Evolutionary conservation across 2,113 vertebrate species (phyloP).

Genomic region (Tinamus guttatus): DNA sequence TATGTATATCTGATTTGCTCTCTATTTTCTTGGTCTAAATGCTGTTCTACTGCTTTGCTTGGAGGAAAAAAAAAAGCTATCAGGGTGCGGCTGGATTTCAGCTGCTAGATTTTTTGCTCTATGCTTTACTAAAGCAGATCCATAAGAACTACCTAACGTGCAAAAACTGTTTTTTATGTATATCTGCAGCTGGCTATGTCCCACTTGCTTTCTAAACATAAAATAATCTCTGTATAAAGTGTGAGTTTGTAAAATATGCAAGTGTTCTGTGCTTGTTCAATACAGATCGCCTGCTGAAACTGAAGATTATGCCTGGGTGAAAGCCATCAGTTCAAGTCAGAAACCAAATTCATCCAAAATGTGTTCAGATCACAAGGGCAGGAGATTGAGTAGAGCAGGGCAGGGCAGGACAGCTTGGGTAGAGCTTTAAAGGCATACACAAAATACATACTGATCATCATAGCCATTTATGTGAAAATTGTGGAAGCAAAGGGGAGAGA

Average conservation of each 20-base stretch:
- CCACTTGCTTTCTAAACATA: constrained; percentile 78
- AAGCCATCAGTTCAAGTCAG: constrained; percentile 16
- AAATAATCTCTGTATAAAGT: constrained; percentile 81
- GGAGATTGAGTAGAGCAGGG: not conserved
- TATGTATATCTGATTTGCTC: constrained; percentile 63
- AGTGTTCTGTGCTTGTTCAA: constrained; percentile 66
- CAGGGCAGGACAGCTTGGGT: not conserved
- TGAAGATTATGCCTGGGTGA: constrained; percentile 38
- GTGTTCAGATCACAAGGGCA: not conserved
- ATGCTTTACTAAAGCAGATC: constrained; percentile 31
- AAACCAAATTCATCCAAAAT: not conserved
- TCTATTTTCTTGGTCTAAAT: constrained; percentile 38
- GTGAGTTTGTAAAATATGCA: constrained; percentile 75
- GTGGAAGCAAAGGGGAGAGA: not conserved
- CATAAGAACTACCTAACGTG: constrained; percentile 59
- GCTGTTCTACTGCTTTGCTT: constrained; percentile 43
- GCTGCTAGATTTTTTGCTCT: constrained; percentile 55
- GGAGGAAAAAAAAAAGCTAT: not conserved
- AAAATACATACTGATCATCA: not conserved
- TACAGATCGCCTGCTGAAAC: constrained; percentile 31
- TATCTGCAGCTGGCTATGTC: constrained; percentile 68
- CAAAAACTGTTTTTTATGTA: constrained; percentile 78
- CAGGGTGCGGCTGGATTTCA: constrained; percentile 21
- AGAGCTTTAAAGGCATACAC: not conserved
- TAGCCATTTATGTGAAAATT: not conserved